Evolutionary conservation across 2,113 vertebrate genomes (phyloP).

Genomic region (Machaerirhynchus nigripectus): DNA sequence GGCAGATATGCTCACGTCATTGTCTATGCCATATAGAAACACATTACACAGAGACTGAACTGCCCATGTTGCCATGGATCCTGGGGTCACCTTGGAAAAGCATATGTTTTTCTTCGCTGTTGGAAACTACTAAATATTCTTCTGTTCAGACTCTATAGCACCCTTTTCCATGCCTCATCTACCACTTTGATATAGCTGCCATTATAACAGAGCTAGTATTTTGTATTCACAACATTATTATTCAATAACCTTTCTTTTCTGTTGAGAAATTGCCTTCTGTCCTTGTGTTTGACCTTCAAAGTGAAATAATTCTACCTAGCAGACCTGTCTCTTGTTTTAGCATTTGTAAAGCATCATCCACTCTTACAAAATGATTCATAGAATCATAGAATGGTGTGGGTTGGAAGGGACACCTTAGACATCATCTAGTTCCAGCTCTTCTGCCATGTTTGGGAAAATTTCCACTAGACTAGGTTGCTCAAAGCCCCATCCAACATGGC

Average conservation of each 20-base stretch:
- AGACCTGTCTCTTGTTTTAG: neutral
- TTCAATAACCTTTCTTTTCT: neutral
- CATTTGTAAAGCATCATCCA: neutral
- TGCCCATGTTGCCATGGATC: neutral
- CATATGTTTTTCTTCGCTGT: neutral
- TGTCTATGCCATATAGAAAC: accelerated
- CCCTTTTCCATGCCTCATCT: neutral
- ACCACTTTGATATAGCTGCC: neutral
- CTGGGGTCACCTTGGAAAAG: neutral
- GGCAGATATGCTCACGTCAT: neutral
- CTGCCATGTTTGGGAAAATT: neutral
- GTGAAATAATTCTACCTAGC: neutral
- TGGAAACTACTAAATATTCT: neutral
- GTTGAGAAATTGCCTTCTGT: neutral
- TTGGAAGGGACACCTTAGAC: neutral
- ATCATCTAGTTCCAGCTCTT: neutral
- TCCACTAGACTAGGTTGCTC: neutral
- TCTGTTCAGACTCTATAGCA: neutral
- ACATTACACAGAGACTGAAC: neutral
- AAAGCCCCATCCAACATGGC: neutral
- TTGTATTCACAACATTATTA: neutral
- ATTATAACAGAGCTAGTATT: neutral
- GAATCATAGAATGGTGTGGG: neutral
- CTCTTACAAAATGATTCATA: neutral
- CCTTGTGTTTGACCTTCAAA: neutral